phyloP scores from a whole-genome alignment of 2,888 invertebrate genomes.

The Nematopogon swammerdamellus region DNA sequence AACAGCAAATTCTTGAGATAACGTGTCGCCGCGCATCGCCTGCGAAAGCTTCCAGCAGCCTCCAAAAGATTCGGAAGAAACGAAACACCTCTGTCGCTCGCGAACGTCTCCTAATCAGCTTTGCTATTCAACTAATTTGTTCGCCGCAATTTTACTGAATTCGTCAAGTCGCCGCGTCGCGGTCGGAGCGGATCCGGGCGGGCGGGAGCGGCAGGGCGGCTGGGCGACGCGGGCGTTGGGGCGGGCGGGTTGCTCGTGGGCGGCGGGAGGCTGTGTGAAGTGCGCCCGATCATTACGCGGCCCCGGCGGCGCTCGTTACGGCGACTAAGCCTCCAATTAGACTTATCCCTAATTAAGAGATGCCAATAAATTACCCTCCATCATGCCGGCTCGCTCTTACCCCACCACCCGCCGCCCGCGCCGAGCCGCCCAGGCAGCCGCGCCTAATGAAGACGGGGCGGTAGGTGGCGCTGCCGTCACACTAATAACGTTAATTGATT shows the following conservation, averaged over 20 bases:
- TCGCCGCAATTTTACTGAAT: background rate
- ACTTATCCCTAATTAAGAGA: slow-evolving; percentile 61
- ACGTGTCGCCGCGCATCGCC: no score
- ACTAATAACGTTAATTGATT: slow-evolving; percentile 58
- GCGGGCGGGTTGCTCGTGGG: slow-evolving; percentile 1
- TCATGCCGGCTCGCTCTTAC: slow-evolving; percentile 25
- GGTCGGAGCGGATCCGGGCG: no score
- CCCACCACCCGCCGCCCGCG: slow-evolving; percentile 16
- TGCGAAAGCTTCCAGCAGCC: no score
- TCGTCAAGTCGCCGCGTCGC: background rate
- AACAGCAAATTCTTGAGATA: no score
- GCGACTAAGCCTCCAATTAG: slow-evolving; percentile 58
- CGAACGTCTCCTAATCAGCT: background rate
- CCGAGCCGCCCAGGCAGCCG: no score
- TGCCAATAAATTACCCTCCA: slow-evolving; percentile 61
- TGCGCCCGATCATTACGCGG: slow-evolving; percentile 20
- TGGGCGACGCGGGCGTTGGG: background rate
- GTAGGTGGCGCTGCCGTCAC: slow-evolving; percentile 21
- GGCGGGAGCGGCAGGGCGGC: background rate
- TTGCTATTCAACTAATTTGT: background rate
- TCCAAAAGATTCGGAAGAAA: no score
- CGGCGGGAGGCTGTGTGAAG: slow-evolving; percentile 18
- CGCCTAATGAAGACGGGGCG: slow-evolving; percentile 49
- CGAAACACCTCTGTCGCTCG: no score
- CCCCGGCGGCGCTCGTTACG: slow-evolving; percentile 38